A percentile compares a stretch with the other conserved stretches of the same genome.
Conservation (phyloP, 1,140 invertebrate genomes). For the Armadillidium nasatum region DNA sequence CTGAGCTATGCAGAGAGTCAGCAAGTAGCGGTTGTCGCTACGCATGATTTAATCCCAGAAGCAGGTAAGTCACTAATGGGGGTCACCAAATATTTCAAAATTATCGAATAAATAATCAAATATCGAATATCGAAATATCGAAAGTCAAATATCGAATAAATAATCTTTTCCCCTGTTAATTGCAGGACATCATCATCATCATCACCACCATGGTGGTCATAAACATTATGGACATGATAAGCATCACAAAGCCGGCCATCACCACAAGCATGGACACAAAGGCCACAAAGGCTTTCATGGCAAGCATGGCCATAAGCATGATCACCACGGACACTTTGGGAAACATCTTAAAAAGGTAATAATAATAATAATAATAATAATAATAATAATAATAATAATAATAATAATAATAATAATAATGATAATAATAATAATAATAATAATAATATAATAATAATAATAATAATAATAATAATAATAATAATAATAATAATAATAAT, state of each 20-base stretch:
- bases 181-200: neutral
- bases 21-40: neutral
- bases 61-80: neutral
- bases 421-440: too few species aligned
- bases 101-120: too few species aligned
- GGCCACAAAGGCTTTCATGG: conserved; percentile 36
- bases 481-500: too few species aligned
- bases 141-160: neutral
- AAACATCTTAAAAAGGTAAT: conserved; percentile 24
- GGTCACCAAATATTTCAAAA: neutral
- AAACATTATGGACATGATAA: conserved; percentile 20
- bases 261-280: conserved; percentile 35
- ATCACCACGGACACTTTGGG: conserved; percentile 28
- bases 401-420: neutral
- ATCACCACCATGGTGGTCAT: neutral
- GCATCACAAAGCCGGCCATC: conserved; percentile 34
- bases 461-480: too few species aligned
- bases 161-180: neutral
- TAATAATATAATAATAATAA: too few species aligned
- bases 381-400: too few species aligned
- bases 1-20: neutral
- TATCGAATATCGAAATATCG: too few species aligned
- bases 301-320: conserved; percentile 32
- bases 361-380: neutral
- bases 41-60: neutral